phyloP scores from a whole-genome alignment of 2,888 invertebrate species.

The Nematopogon swammerdamellus region DNA sequence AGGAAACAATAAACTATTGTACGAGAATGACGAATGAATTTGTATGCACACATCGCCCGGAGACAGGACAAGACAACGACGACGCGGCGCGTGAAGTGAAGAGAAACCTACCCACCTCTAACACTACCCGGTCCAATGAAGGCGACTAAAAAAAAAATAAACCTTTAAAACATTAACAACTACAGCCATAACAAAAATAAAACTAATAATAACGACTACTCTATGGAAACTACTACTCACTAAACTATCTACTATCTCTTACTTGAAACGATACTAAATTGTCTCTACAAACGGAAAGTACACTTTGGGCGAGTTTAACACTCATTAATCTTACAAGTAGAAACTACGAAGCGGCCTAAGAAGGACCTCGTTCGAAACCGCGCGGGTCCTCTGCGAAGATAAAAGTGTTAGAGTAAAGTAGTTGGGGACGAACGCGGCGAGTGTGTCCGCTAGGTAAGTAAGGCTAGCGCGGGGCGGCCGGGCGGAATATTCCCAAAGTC shows the following conservation, averaged over 20 bases:
- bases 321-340: background rate
- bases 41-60: background rate
- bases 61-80: background rate
- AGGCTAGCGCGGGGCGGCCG: background rate
- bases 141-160: constrained; percentile 46
- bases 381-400: background rate
- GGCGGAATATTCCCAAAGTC: no score
- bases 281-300: background rate
- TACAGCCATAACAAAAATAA: constrained; percentile 56
- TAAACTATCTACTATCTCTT: constrained; percentile 46
- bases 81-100: no score
- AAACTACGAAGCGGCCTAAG: background rate
- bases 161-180: constrained; percentile 53
- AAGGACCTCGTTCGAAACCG: background rate
- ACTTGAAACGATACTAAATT: constrained; percentile 41
- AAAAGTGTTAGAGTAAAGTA: background rate
- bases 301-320: background rate
- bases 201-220: constrained; percentile 50
- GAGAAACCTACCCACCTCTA: constrained; percentile 19
- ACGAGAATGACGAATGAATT: background rate
- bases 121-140: constrained; percentile 19
- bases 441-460: background rate
- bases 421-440: background rate
- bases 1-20: constrained; percentile 9
- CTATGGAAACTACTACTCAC: constrained; percentile 51